Evolutionary conservation across 2,888 invertebrate species (phyloP), one percentile per base, ranked within the genome.

Genomic region (Tetragnatha montana): DNA sequence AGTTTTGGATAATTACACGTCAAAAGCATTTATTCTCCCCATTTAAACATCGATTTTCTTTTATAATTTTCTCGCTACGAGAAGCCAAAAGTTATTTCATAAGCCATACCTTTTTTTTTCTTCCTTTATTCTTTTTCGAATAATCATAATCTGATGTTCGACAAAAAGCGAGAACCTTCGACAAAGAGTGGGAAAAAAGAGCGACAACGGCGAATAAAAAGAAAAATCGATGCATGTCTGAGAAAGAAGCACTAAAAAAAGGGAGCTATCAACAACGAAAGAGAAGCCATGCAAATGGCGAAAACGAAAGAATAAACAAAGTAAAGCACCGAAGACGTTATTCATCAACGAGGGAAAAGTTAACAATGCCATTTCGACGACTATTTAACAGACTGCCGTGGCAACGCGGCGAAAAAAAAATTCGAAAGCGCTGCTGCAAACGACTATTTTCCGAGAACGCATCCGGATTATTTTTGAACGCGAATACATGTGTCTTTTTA

Each of bases 61-160:
- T 79, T 51, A 70, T 76, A 78, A 85, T 85, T 85, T 73, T 78
- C 50, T 60, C n/a, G 73, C 47, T 76, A 80, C 47, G 60, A 86
- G 74, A 86, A 86, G 86, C 80, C 80, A 79, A 60, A 47, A 86
- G 80, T 79, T 68, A 74, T 80, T 86, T 86, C 60, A 86, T 86
- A 86, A 80, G 85, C 50, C 21, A 49, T 68, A 47, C 68, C 50
- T 74, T 22, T 35, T 35, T 17, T 81, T 17, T 47, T 35, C 71
- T 71, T 81, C 22, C 50, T 85, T 76, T 78, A 74, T 80, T 73
- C 22, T 79, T 78, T 76, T 70, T 49, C 70, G 60, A 86, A 86
- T 86, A 80, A 86, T 86, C 86, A 80, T 86, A 86, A 86, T 86
- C 86, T 86, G 86, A 80, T 86, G 86, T 86, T 80, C 80, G 74